Conservation (phyloP, 2,888 invertebrate species). For the Pristionchus mayeri region DNA sequence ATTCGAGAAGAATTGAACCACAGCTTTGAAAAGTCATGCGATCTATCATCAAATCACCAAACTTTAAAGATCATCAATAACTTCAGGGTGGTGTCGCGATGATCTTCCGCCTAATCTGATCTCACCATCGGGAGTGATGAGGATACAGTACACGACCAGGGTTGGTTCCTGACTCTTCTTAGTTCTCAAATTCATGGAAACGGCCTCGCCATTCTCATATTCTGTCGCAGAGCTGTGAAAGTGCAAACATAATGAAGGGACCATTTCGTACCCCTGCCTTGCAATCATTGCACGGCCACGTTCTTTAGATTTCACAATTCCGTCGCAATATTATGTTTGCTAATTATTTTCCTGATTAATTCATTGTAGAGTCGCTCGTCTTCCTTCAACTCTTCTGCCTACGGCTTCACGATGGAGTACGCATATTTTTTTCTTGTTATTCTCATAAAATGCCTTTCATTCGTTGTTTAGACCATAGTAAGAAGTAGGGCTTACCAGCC, state of each 20-base stretch:
- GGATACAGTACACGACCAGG: constrained; percentile 34
- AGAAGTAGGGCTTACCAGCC: no score
- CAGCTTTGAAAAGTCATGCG: no score
- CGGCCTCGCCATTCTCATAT: no score
- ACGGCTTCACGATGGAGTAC: constrained; percentile 62
- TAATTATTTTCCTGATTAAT: no score
- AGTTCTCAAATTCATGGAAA: no score
- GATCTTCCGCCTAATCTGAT: constrained; percentile 1
- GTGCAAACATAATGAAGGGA: no score
- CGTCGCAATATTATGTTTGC: no score
- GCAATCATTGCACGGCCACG: no score
- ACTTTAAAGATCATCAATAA: background rate
- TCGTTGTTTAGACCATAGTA: no score
- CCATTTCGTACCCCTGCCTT: background rate
- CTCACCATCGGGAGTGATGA: background rate
- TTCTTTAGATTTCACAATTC: background rate
- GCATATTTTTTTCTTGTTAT: no score
- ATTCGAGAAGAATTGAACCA: constrained; percentile 5
- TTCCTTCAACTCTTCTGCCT: constrained; percentile 27
- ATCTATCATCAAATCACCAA: background rate
- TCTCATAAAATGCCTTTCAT: no score
- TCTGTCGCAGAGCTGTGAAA: no score
- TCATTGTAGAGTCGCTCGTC: background rate
- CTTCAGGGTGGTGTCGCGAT: constrained; percentile 27
- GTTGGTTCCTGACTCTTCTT: background rate